Evolutionary conservation across 37 sponge, comb jelly and placozoan genomes (phyloP), one percentile per base, ranked within the genome.

Genomic region (Dysidea cf. avara): DNA sequence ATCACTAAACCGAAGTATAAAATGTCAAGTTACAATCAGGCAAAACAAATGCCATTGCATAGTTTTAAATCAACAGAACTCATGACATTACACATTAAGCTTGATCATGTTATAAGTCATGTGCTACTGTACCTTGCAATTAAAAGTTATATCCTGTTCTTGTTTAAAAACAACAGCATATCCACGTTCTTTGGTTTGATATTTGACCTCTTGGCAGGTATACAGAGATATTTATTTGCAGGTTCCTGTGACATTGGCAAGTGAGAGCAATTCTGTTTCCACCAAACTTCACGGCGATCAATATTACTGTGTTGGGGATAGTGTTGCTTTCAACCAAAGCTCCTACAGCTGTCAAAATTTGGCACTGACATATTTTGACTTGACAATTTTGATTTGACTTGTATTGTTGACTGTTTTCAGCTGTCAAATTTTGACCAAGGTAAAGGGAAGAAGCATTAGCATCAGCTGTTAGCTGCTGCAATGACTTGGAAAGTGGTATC

Each of bases 161-260:
- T 66, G 11, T 69, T 2, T 50, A 50, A 11, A 39, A 68, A 68
- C 16, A 43, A 6, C 5, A 68, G 20, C 14, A 39, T 16, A 46
- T 68, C 69, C 3, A 50, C 54, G 7, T 69, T 69, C 17, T 48
- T 7, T 3, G 71, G 71, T 2, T 69, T 69, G 25, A 69, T 30
- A 51, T n/a, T 46, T 7, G 21, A 31, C 30, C 71, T 69, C 71
- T 69, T 69, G n/a, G n/a, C n/a, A n/a, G n/a, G n/a, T n/a, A n/a
- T n/a, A n/a, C n/a, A n/a, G n/a, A n/a, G n/a, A n/a, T n/a, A n/a
- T n/a, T n/a, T n/a, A n/a, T n/a, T n/a, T 22, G 69, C 52, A 9
- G 22, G 48, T 13, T 68, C 18, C 47, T 68, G 14, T 30, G 48
- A 47, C 69, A 31, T 12, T 21, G 52, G 69, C 18, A 68, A 58